phyloP scores from a whole-genome alignment of 2,888 invertebrate genomes.

The Hyles lineata region DNA sequence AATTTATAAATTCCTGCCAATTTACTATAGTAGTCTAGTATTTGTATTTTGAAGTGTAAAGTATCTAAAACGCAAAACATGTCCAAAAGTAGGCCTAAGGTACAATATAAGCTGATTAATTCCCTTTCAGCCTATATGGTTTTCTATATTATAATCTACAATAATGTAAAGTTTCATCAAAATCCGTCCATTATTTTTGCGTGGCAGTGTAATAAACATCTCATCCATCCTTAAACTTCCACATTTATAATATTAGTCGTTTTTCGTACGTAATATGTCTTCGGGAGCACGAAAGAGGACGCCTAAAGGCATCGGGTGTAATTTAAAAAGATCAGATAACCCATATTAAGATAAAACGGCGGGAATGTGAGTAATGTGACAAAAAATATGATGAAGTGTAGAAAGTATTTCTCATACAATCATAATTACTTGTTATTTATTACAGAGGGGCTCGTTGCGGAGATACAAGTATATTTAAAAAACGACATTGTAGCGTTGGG shows the following conservation, averaged over 20 bases:
- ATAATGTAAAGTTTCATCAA: too few relatives aligned
- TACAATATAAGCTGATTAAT: too few relatives aligned
- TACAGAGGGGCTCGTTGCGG: background rate
- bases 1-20: too few relatives aligned
- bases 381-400: conserved; percentile 19
- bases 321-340: conserved; percentile 24
- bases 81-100: too few relatives aligned
- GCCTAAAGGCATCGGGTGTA: background rate
- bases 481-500: background rate
- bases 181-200: too few relatives aligned
- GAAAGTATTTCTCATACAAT: background rate
- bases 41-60: too few relatives aligned
- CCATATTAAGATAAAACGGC: conserved; percentile 12
- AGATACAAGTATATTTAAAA: background rate
- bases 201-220: too few relatives aligned
- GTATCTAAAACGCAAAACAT: too few relatives aligned
- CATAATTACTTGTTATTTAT: background rate
- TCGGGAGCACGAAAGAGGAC: background rate
- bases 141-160: too few relatives aligned
- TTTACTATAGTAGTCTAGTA: too few relatives aligned
- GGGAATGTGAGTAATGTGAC: conserved; percentile 11
- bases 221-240: background rate
- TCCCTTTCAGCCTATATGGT: too few relatives aligned
- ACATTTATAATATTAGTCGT: background rate
- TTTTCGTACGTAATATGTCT: background rate